Evolutionary conservation across 2,888 invertebrate species (phyloP).

Genomic region (Lomographa bimaculata): DNA sequence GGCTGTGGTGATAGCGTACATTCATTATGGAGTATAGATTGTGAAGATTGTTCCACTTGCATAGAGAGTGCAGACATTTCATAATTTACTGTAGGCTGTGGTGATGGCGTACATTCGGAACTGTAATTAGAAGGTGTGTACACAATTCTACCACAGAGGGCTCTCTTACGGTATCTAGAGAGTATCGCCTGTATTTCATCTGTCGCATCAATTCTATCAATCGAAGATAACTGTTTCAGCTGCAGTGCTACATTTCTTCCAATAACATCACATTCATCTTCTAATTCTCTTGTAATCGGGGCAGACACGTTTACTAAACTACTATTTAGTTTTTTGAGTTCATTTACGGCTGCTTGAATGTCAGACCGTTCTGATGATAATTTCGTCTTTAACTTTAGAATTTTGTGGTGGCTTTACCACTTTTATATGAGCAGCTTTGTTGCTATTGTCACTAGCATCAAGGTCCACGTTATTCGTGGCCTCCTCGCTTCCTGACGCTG

Average conservation of each 20-base stretch:
- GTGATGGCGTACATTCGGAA: slow-evolving; percentile 22
- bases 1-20: slow-evolving; percentile 26
- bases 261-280: slow-evolving; percentile 28
- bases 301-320: slow-evolving; percentile 25
- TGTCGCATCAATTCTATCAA: slow-evolving; percentile 26
- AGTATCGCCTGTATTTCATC: slow-evolving; percentile 26
- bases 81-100: slow-evolving; percentile 18
- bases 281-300: slow-evolving; percentile 17
- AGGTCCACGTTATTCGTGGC: slow-evolving; percentile 27
- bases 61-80: slow-evolving; percentile 18
- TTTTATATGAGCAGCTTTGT: slow-evolving; percentile 23
- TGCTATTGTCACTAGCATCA: slow-evolving; percentile 31
- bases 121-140: slow-evolving; percentile 19
- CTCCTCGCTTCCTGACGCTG: slow-evolving; percentile 20
- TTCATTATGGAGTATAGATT: slow-evolving; percentile 21
- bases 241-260: slow-evolving; percentile 31
- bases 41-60: slow-evolving; percentile 18
- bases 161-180: slow-evolving; percentile 27
- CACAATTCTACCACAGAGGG: slow-evolving; percentile 17
- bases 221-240: slow-evolving; percentile 20
- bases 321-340: slow-evolving; percentile 29
- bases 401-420: slow-evolving; percentile 24
- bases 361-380: slow-evolving; percentile 24
- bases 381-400: slow-evolving; percentile 24
- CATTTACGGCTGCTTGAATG: slow-evolving; percentile 30